Base-by-base conservation (phyloP, 2,113 vertebrate genomes). In the Bubo bubo region DNA sequence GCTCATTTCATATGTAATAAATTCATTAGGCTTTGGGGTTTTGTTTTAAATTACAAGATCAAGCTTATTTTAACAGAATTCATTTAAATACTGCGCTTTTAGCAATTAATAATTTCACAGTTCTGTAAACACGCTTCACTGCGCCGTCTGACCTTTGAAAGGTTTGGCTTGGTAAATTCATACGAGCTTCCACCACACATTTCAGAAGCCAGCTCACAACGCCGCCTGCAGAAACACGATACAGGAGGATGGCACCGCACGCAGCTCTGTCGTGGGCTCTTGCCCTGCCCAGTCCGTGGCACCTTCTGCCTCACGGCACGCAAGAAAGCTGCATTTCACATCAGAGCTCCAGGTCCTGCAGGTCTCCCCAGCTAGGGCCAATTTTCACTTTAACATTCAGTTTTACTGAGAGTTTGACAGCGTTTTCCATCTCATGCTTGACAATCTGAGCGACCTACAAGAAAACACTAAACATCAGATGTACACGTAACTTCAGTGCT, bases 361-460 rank as follows among this genome's bases (percentile, higher is more conserved):
- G 98, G 76, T 98, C 98, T 24, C 99, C 99, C 99, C 99, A 99
- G 96, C 99, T 99, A 32, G 98, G 96, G 41, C 99, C 99, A 56
- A 99, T 97, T 97, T 98, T 99, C 75, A 99, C 97, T 97, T 99
- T 99, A 52, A 98, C 99, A 21, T 97, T 97, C 22, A 99, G 98
- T 67, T 99, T 99, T 35, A 99, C 99, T 0, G 98, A 99, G 50
- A 99, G 98, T 86, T 99, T 98, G 30, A 99, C 82, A 32, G 98
- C 99, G 0, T 97, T 98, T 97, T 99, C 99, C 99, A 99, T 99
- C 98, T 99, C 99, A 7, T 98, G 97, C 98, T 99, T 99, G 86
- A 99, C 98, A 20, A 99, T 99, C 96, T 99, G 99, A 96, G 99
- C 99, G 5, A 99, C 99, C 99, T 99, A 86, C 34, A 80, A 92